These are phyloP conservation scores for Drosophila pruinosa DNA, from an alignment of 1,140 invertebrate species.

Conservation along the genomic window DNA sequence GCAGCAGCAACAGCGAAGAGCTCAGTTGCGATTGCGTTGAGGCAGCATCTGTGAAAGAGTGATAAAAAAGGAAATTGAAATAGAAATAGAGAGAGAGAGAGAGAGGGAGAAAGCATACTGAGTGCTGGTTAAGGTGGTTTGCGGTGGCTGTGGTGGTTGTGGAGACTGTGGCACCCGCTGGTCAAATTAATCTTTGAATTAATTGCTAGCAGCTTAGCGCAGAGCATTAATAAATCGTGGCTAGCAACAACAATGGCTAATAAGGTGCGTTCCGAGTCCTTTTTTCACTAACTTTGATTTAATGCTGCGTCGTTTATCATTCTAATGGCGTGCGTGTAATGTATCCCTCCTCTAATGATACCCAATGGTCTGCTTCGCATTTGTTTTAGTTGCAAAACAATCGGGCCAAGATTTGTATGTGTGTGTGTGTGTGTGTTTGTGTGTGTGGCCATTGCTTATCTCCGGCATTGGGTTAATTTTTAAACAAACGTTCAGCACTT, in stretches of 20 bases:
- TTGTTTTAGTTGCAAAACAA: constrained; percentile 75
- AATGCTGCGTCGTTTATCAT: constrained; percentile 76
- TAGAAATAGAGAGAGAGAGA: neutral
- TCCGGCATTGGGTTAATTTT: constrained; percentile 59
- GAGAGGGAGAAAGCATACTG: constrained; percentile 38
- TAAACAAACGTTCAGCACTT: constrained; percentile 49
- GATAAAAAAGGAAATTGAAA: constrained; percentile 2
- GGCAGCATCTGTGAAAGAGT: constrained; percentile 41
- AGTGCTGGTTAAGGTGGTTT: constrained; percentile 27
- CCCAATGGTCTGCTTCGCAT: constrained; percentile 49
- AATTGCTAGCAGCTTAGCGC: constrained; percentile 79
- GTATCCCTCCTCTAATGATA: constrained; percentile 45
- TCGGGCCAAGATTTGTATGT: constrained; percentile 61
- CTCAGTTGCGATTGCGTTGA: constrained; percentile 14
- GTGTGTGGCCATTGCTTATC: constrained; percentile 41
- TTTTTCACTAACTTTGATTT: constrained; percentile 79
- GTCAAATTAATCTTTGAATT: constrained; percentile 81
- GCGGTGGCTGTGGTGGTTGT: neutral
- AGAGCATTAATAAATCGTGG: constrained; percentile 78
- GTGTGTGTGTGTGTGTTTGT: constrained; percentile 22
- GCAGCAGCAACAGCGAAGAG: constrained; percentile 14
- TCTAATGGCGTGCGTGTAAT: constrained; percentile 75
- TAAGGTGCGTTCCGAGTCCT: constrained; percentile 56
- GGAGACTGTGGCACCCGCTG: constrained; percentile 55
- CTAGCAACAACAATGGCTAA: constrained; percentile 48